These are phyloP conservation scores for Pomatorhinus ruficollis DNA, from an alignment of 2,113 vertebrate species.

Conservation along the genomic window DNA sequence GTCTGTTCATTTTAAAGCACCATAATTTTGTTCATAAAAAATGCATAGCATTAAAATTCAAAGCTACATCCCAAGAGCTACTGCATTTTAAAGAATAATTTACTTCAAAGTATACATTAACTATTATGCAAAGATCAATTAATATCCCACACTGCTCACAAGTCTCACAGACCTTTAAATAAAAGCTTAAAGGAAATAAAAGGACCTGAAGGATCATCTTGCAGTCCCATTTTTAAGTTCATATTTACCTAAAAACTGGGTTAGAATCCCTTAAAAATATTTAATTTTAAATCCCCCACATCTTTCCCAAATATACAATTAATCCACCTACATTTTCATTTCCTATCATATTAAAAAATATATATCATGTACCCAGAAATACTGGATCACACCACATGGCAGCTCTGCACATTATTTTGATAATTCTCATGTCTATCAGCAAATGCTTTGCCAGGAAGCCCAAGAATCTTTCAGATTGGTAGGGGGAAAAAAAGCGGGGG, in stretches of 20 bases:
- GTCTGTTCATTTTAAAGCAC: background rate
- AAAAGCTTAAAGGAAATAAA: background rate
- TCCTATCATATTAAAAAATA: background rate
- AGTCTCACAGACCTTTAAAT: background rate
- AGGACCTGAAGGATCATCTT: background rate
- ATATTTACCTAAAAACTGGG: background rate
- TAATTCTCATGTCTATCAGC: background rate
- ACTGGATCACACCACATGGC: background rate
- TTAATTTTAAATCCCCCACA: background rate
- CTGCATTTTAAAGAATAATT: background rate
- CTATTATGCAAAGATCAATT: background rate
- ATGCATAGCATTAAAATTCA: background rate
- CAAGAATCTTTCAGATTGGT: background rate
- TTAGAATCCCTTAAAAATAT: background rate
- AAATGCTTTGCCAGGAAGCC: background rate
- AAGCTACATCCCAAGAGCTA: background rate
- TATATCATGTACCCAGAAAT: background rate
- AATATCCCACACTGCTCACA: background rate
- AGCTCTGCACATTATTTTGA: background rate
- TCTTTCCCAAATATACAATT: background rate
- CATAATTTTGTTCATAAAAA: background rate
- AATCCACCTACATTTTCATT: background rate
- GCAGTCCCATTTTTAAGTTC: background rate
- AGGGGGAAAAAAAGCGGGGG: fast-evolving
- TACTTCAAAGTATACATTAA: background rate